Evolutionary conservation across 2,888 invertebrate species (phyloP), one percentile per base, ranked within the genome.

Genomic region (Cheilosia urbana): DNA sequence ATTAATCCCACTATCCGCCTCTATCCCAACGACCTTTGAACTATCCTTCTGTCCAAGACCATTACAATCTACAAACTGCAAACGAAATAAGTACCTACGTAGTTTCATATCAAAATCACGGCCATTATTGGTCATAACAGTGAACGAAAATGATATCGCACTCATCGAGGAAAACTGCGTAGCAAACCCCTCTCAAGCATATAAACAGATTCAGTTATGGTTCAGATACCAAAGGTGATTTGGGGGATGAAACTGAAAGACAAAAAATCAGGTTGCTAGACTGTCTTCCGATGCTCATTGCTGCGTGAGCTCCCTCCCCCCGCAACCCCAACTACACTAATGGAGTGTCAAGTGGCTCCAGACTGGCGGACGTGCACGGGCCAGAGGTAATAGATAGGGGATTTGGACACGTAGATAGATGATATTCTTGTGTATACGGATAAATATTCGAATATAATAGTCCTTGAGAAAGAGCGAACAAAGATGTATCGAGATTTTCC

Each of bases 311-410:
- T 76, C 68, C 76, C 85, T 3, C 37, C 37, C 3, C 37, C 11
- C 11, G 11, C 81, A 68, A 77, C 85, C 76, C 27, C 27, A 6
- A 27, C 66, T 76, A 81, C 75, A 85, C 85, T 85, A 85, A 85
- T 85, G 85, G 85, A 81, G 85, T 85, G 85, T 85, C 85, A 85
- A 85, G 85, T 85, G 85, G 85, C 85, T 85, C 85, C 85, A 85
- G 85, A 85, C 85, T 85, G 85, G 85, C 85, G 85, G 85, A 85
- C 85, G 85, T 85, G 85, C 66, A 85, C 81, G 68, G 77, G 72
- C 30, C 72, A 76, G 81, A 85, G 85, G 85, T 81, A 81, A 81
- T 81, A 81, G 85, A 85, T 77, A 81, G 65, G 76, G 81, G 72
- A 81, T 77, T 81, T 77, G 81, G 81, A 85, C 85, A 85, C 85